Percentiles rank a stretch among this genome's conserved stretches.
Conservation (phyloP, 1,140 invertebrate genomes). For the Plutomurus gul region DNA sequence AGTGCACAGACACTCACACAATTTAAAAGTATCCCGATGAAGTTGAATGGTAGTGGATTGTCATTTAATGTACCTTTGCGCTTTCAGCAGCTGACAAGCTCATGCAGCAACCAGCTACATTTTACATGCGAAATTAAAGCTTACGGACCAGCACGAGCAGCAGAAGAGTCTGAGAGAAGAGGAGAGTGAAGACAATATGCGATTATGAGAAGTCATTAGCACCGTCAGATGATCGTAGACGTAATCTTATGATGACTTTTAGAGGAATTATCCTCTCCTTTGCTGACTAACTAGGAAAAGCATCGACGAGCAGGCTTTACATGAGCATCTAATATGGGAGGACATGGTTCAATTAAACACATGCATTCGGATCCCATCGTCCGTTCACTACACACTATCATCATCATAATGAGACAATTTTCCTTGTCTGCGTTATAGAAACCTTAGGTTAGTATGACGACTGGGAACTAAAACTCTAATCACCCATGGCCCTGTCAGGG, state of each 20-base stretch:
- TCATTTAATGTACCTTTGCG: too few species aligned
- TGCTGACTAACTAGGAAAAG: neutral
- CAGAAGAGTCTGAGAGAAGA: too few species aligned
- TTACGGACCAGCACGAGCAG: too few species aligned
- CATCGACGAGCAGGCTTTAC: neutral
- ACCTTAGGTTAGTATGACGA: too few species aligned
- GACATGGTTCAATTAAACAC: neutral
- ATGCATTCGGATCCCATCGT: neutral
- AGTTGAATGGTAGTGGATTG: too few species aligned
- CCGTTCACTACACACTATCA: neutral
- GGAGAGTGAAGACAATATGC: neutral
- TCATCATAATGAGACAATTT: constrained; percentile 37
- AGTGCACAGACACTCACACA: too few species aligned
- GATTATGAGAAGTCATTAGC: neutral
- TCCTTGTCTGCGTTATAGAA: too few species aligned
- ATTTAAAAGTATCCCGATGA: too few species aligned
- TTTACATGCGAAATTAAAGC: neutral
- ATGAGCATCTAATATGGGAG: neutral
- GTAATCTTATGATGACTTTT: neutral
- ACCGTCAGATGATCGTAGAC: neutral
- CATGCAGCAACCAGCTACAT: too few species aligned
- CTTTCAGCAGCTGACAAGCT: too few species aligned
- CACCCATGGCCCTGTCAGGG: too few species aligned
- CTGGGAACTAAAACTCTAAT: too few species aligned
- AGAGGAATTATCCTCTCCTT: neutral